A percentile compares a stretch with the other conserved stretches of the same genome.
These are phyloP conservation scores for Apocrypta bakeri DNA, from an alignment of 1,140 invertebrate genomes.

Conservation along the genomic window DNA sequence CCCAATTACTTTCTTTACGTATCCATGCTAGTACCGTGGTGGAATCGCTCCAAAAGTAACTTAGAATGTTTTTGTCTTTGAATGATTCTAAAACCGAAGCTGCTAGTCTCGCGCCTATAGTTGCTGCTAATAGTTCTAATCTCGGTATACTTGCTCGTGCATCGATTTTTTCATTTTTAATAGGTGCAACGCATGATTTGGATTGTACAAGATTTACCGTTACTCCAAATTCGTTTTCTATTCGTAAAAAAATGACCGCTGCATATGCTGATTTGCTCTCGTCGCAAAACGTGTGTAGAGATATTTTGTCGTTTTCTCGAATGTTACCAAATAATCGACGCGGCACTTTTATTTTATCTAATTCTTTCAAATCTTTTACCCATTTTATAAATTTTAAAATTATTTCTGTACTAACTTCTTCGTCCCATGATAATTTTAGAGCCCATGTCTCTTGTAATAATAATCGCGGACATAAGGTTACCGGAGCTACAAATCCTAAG, in stretches of 20 bases:
- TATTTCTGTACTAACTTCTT: constrained; percentile 15
- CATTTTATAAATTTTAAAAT: constrained; percentile 46
- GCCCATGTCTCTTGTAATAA: constrained; percentile 9
- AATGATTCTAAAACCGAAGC: background rate
- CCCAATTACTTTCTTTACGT: background rate
- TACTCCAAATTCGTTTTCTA: background rate
- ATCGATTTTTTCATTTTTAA: background rate
- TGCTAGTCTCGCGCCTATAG: constrained; percentile 28
- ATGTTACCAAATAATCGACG: background rate
- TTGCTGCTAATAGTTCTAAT: constrained; percentile 51
- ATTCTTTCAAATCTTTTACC: constrained; percentile 45
- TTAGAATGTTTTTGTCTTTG: background rate
- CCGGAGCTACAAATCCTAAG: background rate
- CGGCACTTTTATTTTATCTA: constrained; percentile 1
- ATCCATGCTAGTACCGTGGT: constrained; percentile 6
- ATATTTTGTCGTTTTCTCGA: background rate
- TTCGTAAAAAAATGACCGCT: constrained; percentile 27
- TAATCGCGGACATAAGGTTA: background rate
- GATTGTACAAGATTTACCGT: constrained; percentile 27
- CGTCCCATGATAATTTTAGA: constrained; percentile 53
- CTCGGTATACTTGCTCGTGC: constrained; percentile 45
- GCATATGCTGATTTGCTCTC: constrained; percentile 39
- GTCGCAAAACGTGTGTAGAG: constrained; percentile 35
- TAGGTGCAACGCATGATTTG: constrained; percentile 40
- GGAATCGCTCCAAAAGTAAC: constrained; percentile 8